Base-by-base conservation (phyloP, 1,140 invertebrate genomes). In the Bombus waltoni region DNA sequence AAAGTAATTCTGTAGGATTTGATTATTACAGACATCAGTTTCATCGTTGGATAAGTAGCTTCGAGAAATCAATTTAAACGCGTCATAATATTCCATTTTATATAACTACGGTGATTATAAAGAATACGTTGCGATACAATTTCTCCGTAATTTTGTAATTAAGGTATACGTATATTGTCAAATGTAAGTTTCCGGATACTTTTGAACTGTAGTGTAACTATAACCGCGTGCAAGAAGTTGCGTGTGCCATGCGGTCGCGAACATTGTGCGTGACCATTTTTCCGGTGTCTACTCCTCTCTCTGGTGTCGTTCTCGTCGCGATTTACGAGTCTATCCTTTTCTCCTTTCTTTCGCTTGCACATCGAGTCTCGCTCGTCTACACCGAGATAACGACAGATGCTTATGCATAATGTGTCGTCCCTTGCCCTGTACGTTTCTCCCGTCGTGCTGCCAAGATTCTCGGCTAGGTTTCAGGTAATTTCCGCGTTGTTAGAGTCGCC, bases 301-400 rank as follows among this genome's bases (percentile, higher is more conserved):
- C 42, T 73, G 68, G 84, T 79, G 77, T 80, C 75, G 81, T 62
- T 62, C 66, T 83, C 83, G 78, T 87, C 44, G 88, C 90, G 88
- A 92, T 92, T 92, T 92, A 92, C 87, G 91, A 90, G 90, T 76
- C 81, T 90, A 78, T 73, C 83, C 85, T 89, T 89, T 91, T 88
- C 66, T 68, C 35, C 32, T n/a, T 86, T 84, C 44, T 35, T 28
- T 35, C 38, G n/a, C 68, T 66, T 44, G 13, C 79, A 25, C 66
- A 57, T 32, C 44, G 25, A 35, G 79, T 44, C 57, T 73, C 44
- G 75, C 66, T 59, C n/a, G 38, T 77, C 53, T 57, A 65, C 72
- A 32, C 38, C 40, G 79, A 81, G 81, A 90, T 79, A 87, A 88
- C 83, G 90, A 89, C 78, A 62, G 86, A 90, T 89, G 77, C 78